Conservation (phyloP, 37 sponge, comb jelly and placozoan species). For the Ephydatia muelleri region DNA sequence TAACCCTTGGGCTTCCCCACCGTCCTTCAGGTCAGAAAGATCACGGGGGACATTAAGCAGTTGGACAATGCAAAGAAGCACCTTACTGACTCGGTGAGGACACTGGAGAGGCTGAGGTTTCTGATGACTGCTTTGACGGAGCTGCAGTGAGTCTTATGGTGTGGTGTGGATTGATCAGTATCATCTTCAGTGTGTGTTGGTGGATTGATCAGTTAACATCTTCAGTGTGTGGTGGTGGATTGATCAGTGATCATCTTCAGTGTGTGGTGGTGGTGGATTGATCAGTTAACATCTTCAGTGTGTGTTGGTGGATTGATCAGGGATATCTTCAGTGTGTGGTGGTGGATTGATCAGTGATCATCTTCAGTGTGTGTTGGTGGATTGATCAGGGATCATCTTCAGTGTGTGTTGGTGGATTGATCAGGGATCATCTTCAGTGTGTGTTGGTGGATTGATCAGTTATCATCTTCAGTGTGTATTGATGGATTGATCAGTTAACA, state of each 20-base stretch:
- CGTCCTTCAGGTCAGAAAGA: constrained; percentile 82
- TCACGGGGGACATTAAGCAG: constrained; percentile 97
- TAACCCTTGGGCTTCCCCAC: background rate
- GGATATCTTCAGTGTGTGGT: too few relatives aligned
- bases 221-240: background rate
- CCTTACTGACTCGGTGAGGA: constrained; percentile 93
- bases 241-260: background rate
- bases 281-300: too few relatives aligned
- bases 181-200: constrained; percentile 7
- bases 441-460: too few relatives aligned
- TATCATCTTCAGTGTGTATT: too few relatives aligned
- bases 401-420: too few relatives aligned
- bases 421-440: too few relatives aligned
- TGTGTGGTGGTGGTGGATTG: too few relatives aligned
- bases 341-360: too few relatives aligned
- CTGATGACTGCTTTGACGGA: constrained; percentile 86
- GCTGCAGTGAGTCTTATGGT: constrained; percentile 84
- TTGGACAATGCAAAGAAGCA: constrained; percentile 96
- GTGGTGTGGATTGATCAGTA: constrained; percentile 5
- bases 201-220: background rate
- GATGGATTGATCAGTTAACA: too few relatives aligned
- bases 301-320: too few relatives aligned
- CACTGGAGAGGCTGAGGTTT: constrained; percentile 93
- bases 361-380: too few relatives aligned
- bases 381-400: too few relatives aligned